Conservation (phyloP, 2,797 vertebrate species). For the Agapornis canus region DNA sequence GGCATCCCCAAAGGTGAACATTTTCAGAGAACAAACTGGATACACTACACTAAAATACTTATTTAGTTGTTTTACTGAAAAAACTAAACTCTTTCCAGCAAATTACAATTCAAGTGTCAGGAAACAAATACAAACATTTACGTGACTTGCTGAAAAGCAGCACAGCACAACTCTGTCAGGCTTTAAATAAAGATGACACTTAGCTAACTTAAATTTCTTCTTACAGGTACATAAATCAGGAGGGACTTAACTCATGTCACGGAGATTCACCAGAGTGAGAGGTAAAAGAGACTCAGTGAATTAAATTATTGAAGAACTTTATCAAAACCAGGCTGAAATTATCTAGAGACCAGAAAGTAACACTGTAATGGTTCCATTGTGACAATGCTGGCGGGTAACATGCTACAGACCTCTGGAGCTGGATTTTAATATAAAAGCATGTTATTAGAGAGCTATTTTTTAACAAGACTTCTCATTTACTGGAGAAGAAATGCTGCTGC, state of each 20-base stretch:
- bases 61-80: background rate
- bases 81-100: background rate
- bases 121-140: conserved; percentile 4
- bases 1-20: background rate
- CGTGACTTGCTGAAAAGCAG: background rate
- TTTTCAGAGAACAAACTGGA: background rate
- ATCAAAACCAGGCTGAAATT: conserved; percentile 14
- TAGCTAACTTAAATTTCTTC: background rate
- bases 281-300: background rate
- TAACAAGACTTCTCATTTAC: background rate
- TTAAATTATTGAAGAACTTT: conserved; percentile 42
- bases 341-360: background rate
- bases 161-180: background rate
- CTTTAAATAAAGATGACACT: conserved; percentile 8
- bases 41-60: background rate
- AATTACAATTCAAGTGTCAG: background rate
- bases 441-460: background rate
- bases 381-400: background rate
- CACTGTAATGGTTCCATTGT: background rate
- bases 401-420: background rate
- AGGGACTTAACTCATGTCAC: background rate
- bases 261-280: background rate
- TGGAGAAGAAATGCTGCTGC: conserved; percentile 10
- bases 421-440: conserved; percentile 1
- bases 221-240: conserved; percentile 11